Base-by-base conservation (phyloP, 2,888 invertebrate species). In the Cephus spinipes region DNA sequence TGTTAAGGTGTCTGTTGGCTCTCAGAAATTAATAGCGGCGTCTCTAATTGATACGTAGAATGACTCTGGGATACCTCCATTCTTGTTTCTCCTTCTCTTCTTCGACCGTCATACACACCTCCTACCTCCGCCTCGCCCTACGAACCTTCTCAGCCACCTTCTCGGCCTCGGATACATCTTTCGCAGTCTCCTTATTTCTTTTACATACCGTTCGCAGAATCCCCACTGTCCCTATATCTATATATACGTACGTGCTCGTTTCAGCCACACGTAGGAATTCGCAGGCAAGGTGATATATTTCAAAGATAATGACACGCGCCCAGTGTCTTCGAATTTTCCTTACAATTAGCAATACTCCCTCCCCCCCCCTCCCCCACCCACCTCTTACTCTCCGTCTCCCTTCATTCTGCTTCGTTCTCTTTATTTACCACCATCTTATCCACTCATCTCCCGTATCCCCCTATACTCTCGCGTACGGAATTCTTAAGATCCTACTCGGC, bases 31-130 rank as follows among this genome's bases (percentile, higher is more conserved):
- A 89, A 89, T 89, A 87, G 86, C 87, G 81, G 81, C 82, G 80
- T 83, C 86, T 86, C 85, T 88, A 89, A 89, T 89, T 89, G 88
- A 89, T 88, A 89, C 89, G 87, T 89, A 83, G 86, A 87, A 88
- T 85, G 84, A 85, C 82, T 84, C 80, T 84, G 68, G 82, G 79
- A 82, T 82, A 76, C 68, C 78, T 80, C 83, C 79, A 80, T 77
- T 78, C 77, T 79, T 79, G 76, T 68, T 80, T 79, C 69, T 73
- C 35, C 79, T 73, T 32, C 34, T 75, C 30, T 75, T 35, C 12
- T 36, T 40, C 73, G 9, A 35, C 33, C 31, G 68, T 68, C 68
- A 55, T 35, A 69, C 69, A 68, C 77, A 76, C 78, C 69, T 77
- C 74, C 71, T 73, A 77, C 74, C 73, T 76, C 73, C 55, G 34